phyloP scores from a whole-genome alignment of 2,888 invertebrate species.

The Parthenolecanium corni region DNA sequence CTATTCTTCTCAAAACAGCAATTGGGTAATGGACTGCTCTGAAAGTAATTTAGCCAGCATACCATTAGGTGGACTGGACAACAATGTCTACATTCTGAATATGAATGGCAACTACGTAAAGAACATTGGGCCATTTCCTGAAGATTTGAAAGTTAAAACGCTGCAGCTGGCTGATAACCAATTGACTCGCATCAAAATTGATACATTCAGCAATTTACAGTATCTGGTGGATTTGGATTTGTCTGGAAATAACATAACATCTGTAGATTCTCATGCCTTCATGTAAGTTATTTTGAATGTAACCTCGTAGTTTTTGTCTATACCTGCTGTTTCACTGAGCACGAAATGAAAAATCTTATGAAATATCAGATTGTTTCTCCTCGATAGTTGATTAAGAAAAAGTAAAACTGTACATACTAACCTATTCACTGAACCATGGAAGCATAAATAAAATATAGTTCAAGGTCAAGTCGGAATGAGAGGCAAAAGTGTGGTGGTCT shows the following conservation, averaged over 20 bases:
- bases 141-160: constrained; percentile 55
- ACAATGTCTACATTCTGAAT: constrained; percentile 57
- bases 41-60: constrained; percentile 59
- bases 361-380: too few species aligned
- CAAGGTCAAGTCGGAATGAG: too few species aligned
- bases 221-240: constrained; percentile 59
- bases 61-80: constrained; percentile 55
- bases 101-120: constrained; percentile 57
- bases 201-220: constrained; percentile 52
- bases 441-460: too few species aligned
- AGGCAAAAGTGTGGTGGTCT: too few species aligned
- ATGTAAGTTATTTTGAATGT: too few species aligned
- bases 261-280: constrained; percentile 54
- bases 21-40: constrained; percentile 66
- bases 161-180: constrained; percentile 57
- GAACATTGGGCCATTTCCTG: constrained; percentile 49
- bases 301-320: too few species aligned
- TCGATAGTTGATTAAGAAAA: too few species aligned
- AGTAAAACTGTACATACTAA: too few species aligned
- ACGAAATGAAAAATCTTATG: too few species aligned
- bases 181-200: constrained; percentile 48
- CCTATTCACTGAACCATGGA: too few species aligned
- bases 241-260: constrained; percentile 52
- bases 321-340: too few species aligned
- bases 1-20: constrained; percentile 61